Conservation (phyloP, 1,140 invertebrate species). For the Ceratosolen fusciceps region DNA sequence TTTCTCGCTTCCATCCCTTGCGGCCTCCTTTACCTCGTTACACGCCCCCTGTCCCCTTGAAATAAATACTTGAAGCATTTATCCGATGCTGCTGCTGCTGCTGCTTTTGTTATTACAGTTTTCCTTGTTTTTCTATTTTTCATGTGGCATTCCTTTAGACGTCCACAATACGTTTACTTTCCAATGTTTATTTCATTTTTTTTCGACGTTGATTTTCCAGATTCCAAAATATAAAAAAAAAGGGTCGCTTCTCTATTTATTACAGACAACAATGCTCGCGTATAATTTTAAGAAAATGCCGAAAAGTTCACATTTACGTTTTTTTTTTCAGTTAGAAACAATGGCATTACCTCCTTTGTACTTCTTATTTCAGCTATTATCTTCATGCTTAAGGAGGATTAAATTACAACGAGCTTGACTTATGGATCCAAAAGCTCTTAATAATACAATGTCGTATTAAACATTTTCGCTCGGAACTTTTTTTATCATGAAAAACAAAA, state of each 20-base stretch:
- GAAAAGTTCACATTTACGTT: too few species aligned
- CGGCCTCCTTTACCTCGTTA: neutral
- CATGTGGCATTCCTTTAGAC: neutral
- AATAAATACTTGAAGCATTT: neutral
- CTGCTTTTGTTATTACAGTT: neutral
- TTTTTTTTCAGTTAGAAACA: too few species aligned
- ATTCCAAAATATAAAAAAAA: too few species aligned
- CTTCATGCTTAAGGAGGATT: too few species aligned
- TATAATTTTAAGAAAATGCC: too few species aligned
- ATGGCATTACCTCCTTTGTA: too few species aligned
- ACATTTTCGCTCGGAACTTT: too few species aligned
- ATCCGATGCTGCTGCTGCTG: neutral
- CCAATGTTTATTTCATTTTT: neutral
- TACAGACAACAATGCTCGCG: neutral
- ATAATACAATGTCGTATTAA: too few species aligned
- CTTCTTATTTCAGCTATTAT: too few species aligned
- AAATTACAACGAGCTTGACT: too few species aligned
- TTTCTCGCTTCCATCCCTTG: neutral
- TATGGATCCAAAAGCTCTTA: too few species aligned
- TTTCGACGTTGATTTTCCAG: neutral
- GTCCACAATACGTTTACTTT: neutral
- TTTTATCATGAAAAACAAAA: too few species aligned
- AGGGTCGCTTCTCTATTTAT: neutral
- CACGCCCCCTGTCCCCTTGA: neutral
- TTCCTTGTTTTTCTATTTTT: neutral